Conservation (phyloP, 2,797 vertebrate genomes). For the Pelodytes ibericus region DNA sequence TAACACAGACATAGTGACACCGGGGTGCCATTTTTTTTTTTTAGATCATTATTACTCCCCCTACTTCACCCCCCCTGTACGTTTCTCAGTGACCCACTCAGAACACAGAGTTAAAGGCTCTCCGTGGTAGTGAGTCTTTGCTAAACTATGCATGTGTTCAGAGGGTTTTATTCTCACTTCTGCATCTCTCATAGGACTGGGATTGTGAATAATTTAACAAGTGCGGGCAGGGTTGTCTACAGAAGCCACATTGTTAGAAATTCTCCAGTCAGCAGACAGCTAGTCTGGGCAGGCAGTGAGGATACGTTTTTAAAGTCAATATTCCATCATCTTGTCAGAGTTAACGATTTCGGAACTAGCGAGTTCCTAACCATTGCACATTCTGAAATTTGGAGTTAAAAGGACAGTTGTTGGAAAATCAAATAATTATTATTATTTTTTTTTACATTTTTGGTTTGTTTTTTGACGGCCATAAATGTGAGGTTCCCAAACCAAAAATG, state of each 20-base stretch:
- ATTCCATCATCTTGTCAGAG: conserved; percentile 61
- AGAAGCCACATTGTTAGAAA: conserved; percentile 58
- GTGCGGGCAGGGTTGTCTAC: conserved; percentile 58
- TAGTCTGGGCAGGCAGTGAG: conserved; percentile 63
- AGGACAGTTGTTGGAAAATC: background rate
- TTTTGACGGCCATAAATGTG: background rate
- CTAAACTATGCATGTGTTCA: conserved; percentile 28
- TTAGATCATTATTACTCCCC: no score
- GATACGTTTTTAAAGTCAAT: conserved; percentile 56
- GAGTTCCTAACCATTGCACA: background rate
- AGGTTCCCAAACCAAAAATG: no score
- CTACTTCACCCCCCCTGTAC: no score
- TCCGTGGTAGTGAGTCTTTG: conserved; percentile 1
- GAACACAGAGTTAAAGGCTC: background rate
- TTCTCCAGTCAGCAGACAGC: conserved; percentile 66
- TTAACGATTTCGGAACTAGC: conserved; percentile 53
- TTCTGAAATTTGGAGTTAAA: background rate
- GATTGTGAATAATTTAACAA: conserved; percentile 66
- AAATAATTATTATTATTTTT: background rate
- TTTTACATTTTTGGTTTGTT: background rate
- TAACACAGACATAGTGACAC: no score
- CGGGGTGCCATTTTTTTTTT: no score
- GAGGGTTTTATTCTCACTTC: conserved; percentile 54
- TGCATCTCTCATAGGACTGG: conserved; percentile 49
- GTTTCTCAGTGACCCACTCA: background rate